Conservation (phyloP, 2,888 invertebrate species). For the Scaptomyza tumidula region DNA sequence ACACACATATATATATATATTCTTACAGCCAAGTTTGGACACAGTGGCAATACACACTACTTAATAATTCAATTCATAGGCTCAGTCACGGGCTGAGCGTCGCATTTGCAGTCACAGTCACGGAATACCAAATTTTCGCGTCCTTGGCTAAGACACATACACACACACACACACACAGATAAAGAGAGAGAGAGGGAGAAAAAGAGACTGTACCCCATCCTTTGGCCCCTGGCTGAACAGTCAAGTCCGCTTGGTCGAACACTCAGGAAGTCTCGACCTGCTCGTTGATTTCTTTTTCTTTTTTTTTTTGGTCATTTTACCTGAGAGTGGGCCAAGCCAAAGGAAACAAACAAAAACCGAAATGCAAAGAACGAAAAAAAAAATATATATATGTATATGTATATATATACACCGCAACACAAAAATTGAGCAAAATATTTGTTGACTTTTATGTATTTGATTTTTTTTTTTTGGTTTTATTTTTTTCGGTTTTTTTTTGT, state of each 20-base stretch:
- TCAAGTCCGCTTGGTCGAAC: slow-evolving; percentile 9
- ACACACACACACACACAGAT: no score
- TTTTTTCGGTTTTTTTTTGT: background rate
- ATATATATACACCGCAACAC: slow-evolving; percentile 18
- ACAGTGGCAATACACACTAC: slow-evolving; percentile 48
- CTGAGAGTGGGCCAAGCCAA: slow-evolving; percentile 1
- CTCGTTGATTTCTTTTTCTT: background rate
- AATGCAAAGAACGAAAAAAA: slow-evolving; percentile 28
- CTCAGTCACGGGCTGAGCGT: slow-evolving; percentile 66
- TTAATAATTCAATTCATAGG: slow-evolving; percentile 81
- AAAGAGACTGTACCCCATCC: background rate
- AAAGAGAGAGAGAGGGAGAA: background rate
- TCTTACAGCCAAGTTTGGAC: slow-evolving; percentile 7
- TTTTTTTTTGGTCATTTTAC: slow-evolving; percentile 4
- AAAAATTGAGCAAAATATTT: slow-evolving; percentile 58
- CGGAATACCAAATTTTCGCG: slow-evolving; percentile 58
- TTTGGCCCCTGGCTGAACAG: background rate
- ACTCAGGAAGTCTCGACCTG: slow-evolving; percentile 25
- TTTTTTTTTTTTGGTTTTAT: slow-evolving; percentile 13
- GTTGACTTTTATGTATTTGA: slow-evolving; percentile 57
- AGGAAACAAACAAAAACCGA: slow-evolving; percentile 41
- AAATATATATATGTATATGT: slow-evolving; percentile 19
- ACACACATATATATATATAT: slow-evolving; percentile 1
- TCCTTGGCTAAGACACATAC: slow-evolving; percentile 25
- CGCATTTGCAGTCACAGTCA: slow-evolving; percentile 55